Conservation (phyloP, 2,113 vertebrate genomes). For the Balaenoptera acutorostrata region DNA sequence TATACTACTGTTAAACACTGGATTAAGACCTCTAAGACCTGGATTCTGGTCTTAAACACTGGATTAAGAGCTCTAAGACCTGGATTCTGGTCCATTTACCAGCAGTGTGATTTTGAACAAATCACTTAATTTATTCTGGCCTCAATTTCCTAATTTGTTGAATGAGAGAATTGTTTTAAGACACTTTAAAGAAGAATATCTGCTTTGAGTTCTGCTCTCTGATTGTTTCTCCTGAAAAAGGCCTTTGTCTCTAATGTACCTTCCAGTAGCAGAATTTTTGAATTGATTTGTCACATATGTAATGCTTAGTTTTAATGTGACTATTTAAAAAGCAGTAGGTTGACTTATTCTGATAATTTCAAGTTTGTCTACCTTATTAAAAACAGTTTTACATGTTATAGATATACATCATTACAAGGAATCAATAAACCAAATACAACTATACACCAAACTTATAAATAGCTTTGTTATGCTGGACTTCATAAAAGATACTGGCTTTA, state of each 20-base stretch:
- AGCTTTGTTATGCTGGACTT: neutral
- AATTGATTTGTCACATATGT: neutral
- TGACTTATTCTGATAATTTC: neutral
- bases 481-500: neutral
- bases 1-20: neutral
- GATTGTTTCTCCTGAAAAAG: neutral
- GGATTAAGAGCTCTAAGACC: no score
- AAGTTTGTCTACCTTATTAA: neutral
- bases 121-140: neutral
- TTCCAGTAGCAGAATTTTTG: neutral
- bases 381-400: neutral
- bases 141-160: neutral
- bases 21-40: neutral
- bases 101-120: neutral
- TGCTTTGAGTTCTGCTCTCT: neutral
- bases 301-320: neutral
- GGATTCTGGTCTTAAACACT: neutral
- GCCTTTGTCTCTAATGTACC: neutral
- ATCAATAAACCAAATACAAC: neutral
- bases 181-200: neutral
- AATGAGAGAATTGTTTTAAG: neutral
- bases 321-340: neutral
- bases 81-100: neutral
- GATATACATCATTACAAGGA: neutral
- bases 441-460: neutral